Conservation (phyloP, 2,797 vertebrate species). For the Schizopygopsis malacanthus region DNA sequence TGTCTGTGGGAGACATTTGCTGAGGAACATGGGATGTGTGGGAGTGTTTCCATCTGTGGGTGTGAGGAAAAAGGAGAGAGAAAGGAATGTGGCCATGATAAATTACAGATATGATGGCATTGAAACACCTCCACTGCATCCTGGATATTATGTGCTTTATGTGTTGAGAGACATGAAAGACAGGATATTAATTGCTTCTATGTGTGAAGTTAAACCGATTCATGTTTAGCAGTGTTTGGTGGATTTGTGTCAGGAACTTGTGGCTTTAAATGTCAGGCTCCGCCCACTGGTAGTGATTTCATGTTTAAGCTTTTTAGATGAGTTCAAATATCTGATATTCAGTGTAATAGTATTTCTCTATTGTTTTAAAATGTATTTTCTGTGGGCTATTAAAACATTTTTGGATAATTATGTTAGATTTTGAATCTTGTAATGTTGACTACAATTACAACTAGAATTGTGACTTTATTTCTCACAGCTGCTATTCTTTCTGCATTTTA, state of each 20-base stretch:
- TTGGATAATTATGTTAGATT: not conserved
- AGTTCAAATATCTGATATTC: not conserved
- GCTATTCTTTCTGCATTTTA: not conserved
- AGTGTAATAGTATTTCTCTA: not conserved
- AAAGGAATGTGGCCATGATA: constrained; percentile 32
- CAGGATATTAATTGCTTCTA: constrained; percentile 9
- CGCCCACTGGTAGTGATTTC: not conserved
- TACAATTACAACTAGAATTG: not conserved
- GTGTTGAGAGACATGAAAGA: not conserved
- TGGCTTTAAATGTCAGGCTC: not conserved
- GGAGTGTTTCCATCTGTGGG: not conserved
- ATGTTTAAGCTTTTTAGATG: not conserved
- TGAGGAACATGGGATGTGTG: constrained; percentile 32
- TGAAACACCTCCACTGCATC: constrained; percentile 26
- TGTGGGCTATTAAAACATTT: not conserved
- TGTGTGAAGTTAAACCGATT: not conserved
- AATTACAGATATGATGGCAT: constrained; percentile 17
- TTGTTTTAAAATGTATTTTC: not conserved
- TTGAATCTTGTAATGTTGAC: not conserved
- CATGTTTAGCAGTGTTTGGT: not conserved
- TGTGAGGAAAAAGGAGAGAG: not conserved
- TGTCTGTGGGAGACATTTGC: constrained; percentile 43
- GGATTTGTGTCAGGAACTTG: not conserved
- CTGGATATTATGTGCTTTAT: constrained; percentile 22
- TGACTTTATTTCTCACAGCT: not conserved